Conservation (phyloP, 2,888 invertebrate genomes). For the Drepana falcataria region DNA sequence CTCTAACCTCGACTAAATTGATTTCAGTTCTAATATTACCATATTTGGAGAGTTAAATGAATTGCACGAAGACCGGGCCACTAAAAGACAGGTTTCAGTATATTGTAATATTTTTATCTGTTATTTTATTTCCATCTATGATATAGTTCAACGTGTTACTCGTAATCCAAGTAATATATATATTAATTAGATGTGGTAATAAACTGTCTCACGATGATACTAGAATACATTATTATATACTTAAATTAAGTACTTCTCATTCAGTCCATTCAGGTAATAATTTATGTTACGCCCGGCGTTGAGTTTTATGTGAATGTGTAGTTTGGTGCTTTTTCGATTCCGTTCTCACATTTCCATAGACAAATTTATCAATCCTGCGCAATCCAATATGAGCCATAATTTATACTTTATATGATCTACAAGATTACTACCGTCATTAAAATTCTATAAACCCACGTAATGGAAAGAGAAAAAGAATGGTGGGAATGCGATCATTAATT, state of each 20-base stretch:
- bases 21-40: constrained; percentile 8
- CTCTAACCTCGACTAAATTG: constrained; percentile 20
- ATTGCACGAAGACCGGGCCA: no score
- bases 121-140: no score
- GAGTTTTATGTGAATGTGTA: background rate
- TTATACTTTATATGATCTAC: constrained; percentile 4
- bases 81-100: no score
- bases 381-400: constrained; percentile 13
- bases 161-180: no score
- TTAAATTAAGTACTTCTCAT: background rate
- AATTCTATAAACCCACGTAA: background rate
- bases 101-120: no score
- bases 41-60: constrained; percentile 6
- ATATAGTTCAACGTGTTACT: no score
- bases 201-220: background rate
- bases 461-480: background rate
- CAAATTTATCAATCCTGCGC: constrained; percentile 14
- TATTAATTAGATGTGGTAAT: background rate
- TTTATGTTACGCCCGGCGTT: background rate
- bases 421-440: background rate
- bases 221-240: background rate
- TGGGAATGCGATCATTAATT: background rate
- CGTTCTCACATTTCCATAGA: constrained; percentile 29
- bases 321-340: constrained; percentile 9
- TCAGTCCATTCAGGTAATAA: background rate